These are phyloP conservation scores for Caenorhabditis japonica DNA, from an alignment of 2,888 invertebrate genomes.

Conservation along the genomic window DNA sequence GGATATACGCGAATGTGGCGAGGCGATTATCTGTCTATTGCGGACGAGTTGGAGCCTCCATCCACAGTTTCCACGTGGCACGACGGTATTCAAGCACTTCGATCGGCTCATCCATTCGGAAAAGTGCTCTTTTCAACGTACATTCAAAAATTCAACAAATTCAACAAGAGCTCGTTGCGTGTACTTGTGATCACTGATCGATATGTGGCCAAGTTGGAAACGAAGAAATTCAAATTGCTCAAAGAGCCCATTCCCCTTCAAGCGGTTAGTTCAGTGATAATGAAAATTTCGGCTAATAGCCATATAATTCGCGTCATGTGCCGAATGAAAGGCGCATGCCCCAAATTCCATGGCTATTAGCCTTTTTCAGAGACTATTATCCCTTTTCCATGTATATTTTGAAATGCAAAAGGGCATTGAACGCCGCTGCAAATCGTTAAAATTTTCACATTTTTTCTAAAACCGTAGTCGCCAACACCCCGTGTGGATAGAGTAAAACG, in stretches of 20 bases:
- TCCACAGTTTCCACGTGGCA: conserved; percentile 50
- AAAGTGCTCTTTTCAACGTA: conserved; percentile 68
- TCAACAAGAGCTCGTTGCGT: conserved; percentile 78
- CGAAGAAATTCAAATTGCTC: conserved; percentile 79
- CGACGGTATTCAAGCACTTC: conserved; percentile 57
- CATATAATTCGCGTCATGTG: too few species aligned
- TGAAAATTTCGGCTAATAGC: too few species aligned
- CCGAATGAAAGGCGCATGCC: too few species aligned
- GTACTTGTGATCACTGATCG: conserved; percentile 79
- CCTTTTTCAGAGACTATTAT: too few species aligned
- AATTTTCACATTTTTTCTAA: too few species aligned
- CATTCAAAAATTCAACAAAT: conserved; percentile 78
- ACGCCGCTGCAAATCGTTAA: too few species aligned
- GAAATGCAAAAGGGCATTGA: too few species aligned
- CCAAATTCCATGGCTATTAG: too few species aligned
- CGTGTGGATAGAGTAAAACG: too few species aligned
- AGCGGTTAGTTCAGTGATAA: conserved; percentile 60
- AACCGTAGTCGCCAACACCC: too few species aligned
- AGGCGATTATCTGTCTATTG: conserved; percentile 85
- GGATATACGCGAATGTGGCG: conserved; percentile 87
- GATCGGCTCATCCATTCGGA: conserved; percentile 61
- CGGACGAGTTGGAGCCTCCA: conserved; percentile 55
- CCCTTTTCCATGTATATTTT: too few species aligned
- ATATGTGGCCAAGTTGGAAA: conserved; percentile 79
- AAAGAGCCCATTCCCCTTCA: conserved; percentile 76